Base-by-base conservation (phyloP, 2,113 vertebrate genomes). In the Chlorodrepanis virens region DNA sequence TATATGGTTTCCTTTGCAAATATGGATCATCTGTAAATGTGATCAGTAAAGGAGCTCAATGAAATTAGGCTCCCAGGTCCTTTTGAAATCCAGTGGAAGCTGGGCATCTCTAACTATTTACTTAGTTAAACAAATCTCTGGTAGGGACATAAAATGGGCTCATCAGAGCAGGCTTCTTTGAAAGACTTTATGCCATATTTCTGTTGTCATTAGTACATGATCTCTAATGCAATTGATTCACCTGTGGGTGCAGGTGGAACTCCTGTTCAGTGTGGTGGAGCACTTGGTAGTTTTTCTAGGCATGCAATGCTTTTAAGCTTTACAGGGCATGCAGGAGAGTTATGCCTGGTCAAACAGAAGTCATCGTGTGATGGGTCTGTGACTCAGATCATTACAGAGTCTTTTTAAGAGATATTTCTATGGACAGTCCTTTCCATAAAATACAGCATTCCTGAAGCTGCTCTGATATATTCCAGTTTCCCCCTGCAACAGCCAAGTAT, bases 311-410 rank as follows among this genome's bases (percentile, higher is more conserved):
- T 84, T 77, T 91, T 49, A 56, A 77, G 60, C 28, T 11, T 64
- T 56, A 56, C 16, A 37, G 67, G 35, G 42, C 22, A 22, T 20
- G n/a, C 2, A 8, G 44, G 24, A 70, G 28, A 71, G 47, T 75
- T 70, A 37, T 35, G 33, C 83, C 23, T 75, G 69, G 68, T 42
- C 64, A 77, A 75, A 67, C 24, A 60, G 29, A 75, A 89, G 74
- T 71, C 49, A 19, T 44, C 35, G 65, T 59, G 45, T 42, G 59
- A 39, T 72, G 57, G 61, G 14, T 71, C 65, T 80, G 61, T 59
- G 37, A 29, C 24, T 82, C 0, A 0, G 7, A 13, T 50, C 5
- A 1, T 74, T 95, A 78, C 11, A 75, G 69, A 24, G 7, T 45
- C 49, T 81, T 90, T 24, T 28, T 24, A 83, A 52, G 33, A 71